Base-by-base conservation (phyloP, 2,113 vertebrate species). In the Zosterops japonicus region DNA sequence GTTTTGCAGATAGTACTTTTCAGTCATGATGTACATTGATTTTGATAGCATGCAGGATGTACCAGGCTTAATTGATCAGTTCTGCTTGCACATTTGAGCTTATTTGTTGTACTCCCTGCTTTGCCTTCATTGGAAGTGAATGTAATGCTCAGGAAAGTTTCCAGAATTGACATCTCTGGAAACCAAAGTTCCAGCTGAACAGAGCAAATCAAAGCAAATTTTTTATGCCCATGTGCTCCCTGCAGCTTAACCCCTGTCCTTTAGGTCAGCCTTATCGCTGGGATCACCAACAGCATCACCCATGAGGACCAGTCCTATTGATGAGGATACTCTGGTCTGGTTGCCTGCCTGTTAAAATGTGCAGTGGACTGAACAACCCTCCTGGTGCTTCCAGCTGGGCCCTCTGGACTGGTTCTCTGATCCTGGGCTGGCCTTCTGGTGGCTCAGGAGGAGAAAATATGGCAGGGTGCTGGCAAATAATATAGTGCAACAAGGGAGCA, bases 71-170 rank as follows among this genome's bases (percentile, higher is more conserved):
- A 95, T 52, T 86, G 83, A 95, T 94, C 75, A 20, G 33, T 59
- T 71, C 72, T 53, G 25, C 72, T 68, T 82, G 76, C 67, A 33
- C 18, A 27, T 91, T 93, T 89, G 65, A 84, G 71, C 31, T 87
- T 89, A 60, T 81, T 93, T 91, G 69, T 77, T 8, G 3, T 68
- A 36, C 16, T 93, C 57, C 12, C 42, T 46, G 44, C 74, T 92
- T 94, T 84, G 46, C 83, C 72, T 86, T 94, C 69, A 50, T 94
- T 93, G 92, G 52, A 90, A 86, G n/a, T 23, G n/a, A 89, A 71
- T 50, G 31, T 82, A 72, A 79, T 0, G 2, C 53, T 79, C 69
- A 56, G 77, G 57, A 87, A 92, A 88, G 52, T 87, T 95, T 81
- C 68, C 64, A 89, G 71, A 88, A 90, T 28, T 83, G 85, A 92